Evolutionary conservation across 2,888 invertebrate genomes (phyloP).

Genomic region (Leucozona laternaria): DNA sequence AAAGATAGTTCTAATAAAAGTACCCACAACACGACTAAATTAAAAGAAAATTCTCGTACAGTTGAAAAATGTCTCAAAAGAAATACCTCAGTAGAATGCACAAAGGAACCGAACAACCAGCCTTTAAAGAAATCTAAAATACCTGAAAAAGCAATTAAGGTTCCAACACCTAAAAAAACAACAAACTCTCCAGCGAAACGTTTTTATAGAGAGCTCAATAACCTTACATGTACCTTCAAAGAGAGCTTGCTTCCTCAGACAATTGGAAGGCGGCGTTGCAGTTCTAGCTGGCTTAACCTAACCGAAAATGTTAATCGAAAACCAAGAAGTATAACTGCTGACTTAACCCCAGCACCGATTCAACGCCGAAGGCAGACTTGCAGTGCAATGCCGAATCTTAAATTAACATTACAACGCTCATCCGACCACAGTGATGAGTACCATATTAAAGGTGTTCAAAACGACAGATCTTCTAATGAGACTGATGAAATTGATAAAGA

Average conservation of each 20-base stretch:
- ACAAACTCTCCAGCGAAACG: background rate
- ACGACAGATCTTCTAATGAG: background rate
- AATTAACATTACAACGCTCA: constrained; percentile 41
- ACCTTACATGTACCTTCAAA: constrained; percentile 48
- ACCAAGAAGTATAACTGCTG: background rate
- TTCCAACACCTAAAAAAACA: background rate
- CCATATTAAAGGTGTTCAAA: background rate
- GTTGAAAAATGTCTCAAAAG: background rate
- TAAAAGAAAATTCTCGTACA: background rate
- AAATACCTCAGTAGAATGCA: background rate
- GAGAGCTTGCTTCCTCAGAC: constrained; percentile 28
- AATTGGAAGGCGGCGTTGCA: constrained; percentile 40
- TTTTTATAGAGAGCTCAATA: constrained; percentile 45
- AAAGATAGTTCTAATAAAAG: background rate
- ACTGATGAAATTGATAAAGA: constrained; percentile 2
- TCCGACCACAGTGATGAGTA: constrained; percentile 14
- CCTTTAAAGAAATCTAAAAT: background rate
- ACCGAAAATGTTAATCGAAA: background rate
- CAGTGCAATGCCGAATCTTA: constrained; percentile 18
- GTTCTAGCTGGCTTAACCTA: background rate
- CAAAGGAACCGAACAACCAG: background rate
- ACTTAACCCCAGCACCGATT: constrained; percentile 32
- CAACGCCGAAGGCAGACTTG: constrained; percentile 42
- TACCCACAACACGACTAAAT: background rate
- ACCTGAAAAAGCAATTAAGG: background rate